phyloP scores from a whole-genome alignment of 1,140 invertebrate genomes.

The Goniozus legneri region DNA sequence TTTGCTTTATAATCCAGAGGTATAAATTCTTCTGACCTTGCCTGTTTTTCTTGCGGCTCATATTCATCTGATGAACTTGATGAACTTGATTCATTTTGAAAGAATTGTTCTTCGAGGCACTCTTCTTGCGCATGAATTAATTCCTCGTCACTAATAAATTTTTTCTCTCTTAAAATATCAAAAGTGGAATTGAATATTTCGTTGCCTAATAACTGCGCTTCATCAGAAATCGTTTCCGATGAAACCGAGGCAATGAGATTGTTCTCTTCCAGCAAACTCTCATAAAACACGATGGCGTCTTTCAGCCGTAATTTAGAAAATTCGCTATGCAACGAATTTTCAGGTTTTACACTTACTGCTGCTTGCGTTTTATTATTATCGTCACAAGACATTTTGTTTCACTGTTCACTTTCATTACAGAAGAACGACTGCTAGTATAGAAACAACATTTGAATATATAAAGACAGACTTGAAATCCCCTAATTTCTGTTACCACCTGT shows the following conservation, averaged over 20 bases:
- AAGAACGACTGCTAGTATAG: no score
- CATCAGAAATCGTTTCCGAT: background rate
- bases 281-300: background rate
- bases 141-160: background rate
- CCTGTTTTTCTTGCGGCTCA: conserved; percentile 9
- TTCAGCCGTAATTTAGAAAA: background rate
- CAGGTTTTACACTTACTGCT: background rate
- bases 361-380: no score
- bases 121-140: background rate
- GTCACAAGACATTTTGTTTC: no score
- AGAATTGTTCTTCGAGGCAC: background rate
- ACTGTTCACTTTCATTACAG: no score
- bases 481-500: no score
- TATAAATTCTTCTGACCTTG: conserved; percentile 9
- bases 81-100: background rate
- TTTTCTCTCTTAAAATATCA: background rate
- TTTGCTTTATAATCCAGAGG: conserved; percentile 17
- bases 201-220: background rate
- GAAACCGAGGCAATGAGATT: background rate
- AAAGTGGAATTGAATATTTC: background rate
- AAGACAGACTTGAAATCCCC: no score
- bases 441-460: no score
- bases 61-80: conserved; percentile 12
- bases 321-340: background rate
- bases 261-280: background rate